Conservation (phyloP, 2,113 vertebrate genomes). For the Apistogramma diplotaenia region DNA sequence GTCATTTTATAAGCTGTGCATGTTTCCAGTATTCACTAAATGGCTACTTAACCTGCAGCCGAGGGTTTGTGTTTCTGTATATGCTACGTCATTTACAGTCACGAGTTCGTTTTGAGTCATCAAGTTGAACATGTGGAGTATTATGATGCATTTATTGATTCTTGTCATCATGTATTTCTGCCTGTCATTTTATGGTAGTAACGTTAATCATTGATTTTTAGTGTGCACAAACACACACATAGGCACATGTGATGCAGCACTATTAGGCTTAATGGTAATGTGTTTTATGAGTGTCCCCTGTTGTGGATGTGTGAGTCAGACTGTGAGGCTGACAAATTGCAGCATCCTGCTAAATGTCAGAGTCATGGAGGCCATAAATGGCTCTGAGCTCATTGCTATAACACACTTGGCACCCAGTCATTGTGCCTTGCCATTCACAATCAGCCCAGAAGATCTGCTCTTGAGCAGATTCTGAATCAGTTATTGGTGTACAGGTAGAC, state of each 20-base stretch:
- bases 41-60: constrained; percentile 15
- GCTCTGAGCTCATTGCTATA: constrained; percentile 59
- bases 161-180: neutral
- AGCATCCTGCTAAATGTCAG: constrained; percentile 68
- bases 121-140: neutral
- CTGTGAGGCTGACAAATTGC: constrained; percentile 66
- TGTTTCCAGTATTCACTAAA: neutral
- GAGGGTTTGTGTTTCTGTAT: neutral
- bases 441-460: constrained; percentile 31
- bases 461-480: constrained; percentile 25
- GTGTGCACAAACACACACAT: neutral
- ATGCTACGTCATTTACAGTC: neutral
- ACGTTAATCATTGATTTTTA: constrained; percentile 30
- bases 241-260: constrained; percentile 21
- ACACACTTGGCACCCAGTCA: constrained; percentile 62
- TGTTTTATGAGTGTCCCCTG: constrained; percentile 58
- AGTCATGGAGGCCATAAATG: constrained; percentile 63
- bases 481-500: neutral
- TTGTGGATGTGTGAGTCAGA: constrained; percentile 66
- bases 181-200: constrained; percentile 22
- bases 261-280: constrained; percentile 55
- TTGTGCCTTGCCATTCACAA: constrained; percentile 47
- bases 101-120: constrained; percentile 5
- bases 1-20: neutral
- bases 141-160: constrained; percentile 1